Evolutionary conservation across 2,888 invertebrate species (phyloP), one percentile per base, ranked within the genome.

Genomic region (Eupsilia transversa): DNA sequence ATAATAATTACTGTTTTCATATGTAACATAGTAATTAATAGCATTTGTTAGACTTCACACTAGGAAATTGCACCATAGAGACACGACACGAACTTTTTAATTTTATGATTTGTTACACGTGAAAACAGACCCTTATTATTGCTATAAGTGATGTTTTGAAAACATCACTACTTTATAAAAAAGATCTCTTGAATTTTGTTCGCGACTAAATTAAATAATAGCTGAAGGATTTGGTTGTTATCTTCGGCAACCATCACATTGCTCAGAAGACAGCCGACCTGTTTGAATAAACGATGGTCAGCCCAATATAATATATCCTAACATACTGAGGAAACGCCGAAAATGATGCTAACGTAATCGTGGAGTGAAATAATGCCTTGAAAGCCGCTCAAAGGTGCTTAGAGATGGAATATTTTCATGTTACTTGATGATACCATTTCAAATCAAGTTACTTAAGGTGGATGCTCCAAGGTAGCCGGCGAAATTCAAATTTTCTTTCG

Each of bases 41-140:
- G 66, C 80, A 80, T 74, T 80, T 79, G 74, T 80, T 79, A 74
- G n/a, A 68, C 17, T 52, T 46, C 74, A 78, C 78, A 46, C 17
- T 74, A 66, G 79, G 27, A 46, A 72, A 65, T 60, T 46, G 46
- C 54, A 54, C 38, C 12, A n/a, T 38, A 60, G 46, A 74, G n/a
- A 27, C 27, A 30, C 17, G 2, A 57, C 30, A 33, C 12, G 5
- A n/a, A 35, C n/a, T 20, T 52, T 71, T 49, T 33, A 12, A 54
- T 54, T 54, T 73, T 52, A 64, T 73, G 10, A 33, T 33, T 72
- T n/a, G 49, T 64, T 54, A 33, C 30, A 54, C 3, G 2, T 54
- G 27, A 30, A 35, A 52, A 27, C 70, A 57, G 56, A 49, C 14
- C 5, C 12, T 43, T 64, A 35, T 35, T 56, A 57, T 78, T 52